Evolutionary conservation across 2,888 invertebrate genomes (phyloP).

Genomic region (Tillus elongatus): DNA sequence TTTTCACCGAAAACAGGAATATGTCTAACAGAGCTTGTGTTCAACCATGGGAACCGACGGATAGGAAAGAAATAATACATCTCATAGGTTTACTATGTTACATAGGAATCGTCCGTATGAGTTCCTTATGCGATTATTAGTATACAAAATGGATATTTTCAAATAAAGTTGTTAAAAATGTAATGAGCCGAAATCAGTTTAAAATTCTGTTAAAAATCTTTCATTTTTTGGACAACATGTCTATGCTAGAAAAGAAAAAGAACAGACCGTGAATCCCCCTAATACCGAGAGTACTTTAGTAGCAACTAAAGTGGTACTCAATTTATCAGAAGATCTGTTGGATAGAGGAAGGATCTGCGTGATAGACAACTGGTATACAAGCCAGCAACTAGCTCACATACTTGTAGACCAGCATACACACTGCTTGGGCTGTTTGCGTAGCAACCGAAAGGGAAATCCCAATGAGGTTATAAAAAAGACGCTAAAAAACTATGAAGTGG

Average conservation of each 20-base stretch:
- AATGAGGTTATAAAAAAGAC: slow-evolving; percentile 12
- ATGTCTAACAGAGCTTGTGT: slow-evolving; percentile 11
- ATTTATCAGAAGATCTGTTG: slow-evolving; percentile 12
- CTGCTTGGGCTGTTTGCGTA: slow-evolving; percentile 14
- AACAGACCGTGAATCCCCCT: not conserved
- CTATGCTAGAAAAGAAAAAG: slow-evolving; percentile 12
- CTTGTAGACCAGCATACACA: slow-evolving; percentile 14
- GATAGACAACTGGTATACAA: slow-evolving; percentile 17
- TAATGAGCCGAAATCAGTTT: slow-evolving; percentile 10
- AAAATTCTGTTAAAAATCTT: not conserved
- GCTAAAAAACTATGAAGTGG: slow-evolving; percentile 8
- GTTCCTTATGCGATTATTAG: slow-evolving; percentile 16
- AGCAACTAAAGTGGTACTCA: slow-evolving; percentile 13
- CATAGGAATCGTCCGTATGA: slow-evolving; percentile 12
- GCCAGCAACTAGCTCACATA: slow-evolving; percentile 15
- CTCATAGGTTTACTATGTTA: slow-evolving; percentile 16
- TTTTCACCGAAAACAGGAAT: slow-evolving; percentile 10
- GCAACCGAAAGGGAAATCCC: slow-evolving; percentile 16
- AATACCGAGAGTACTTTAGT: slow-evolving; percentile 2
- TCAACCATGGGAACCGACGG: slow-evolving; percentile 14
- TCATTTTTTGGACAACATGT: slow-evolving; percentile 7
- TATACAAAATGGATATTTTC: slow-evolving; percentile 10
- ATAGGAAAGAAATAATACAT: slow-evolving; percentile 14
- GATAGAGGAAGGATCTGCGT: slow-evolving; percentile 9
- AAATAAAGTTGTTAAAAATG: slow-evolving; percentile 9